Base-by-base conservation (phyloP, 2,797 vertebrate genomes). In the Pseudochromis fuscus region DNA sequence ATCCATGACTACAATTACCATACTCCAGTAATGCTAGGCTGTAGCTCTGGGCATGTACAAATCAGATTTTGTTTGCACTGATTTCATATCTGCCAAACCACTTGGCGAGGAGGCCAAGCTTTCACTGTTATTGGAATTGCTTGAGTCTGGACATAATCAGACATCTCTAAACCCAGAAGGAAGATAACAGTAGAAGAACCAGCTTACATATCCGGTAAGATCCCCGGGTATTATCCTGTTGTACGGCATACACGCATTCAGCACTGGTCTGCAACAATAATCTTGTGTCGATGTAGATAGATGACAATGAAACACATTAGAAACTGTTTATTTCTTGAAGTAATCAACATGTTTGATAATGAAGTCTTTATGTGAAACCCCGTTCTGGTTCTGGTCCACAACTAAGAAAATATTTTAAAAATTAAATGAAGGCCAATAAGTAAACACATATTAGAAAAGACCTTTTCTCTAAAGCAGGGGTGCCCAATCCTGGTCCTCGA, bases 1-100 rank as follows among this genome's bases (percentile, higher is more conserved):
- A 68, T 74, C 48, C 58, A 44, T 67, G 60, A 44, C 49, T 49
- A 52, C 66, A 79, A 67, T 85, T 81, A 81, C 65, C 76, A 74
- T n/a, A 69, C 63, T 69, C 72, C 49, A 51, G 46, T 62, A 63
- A 79, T 49, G 37, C 56, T 60, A 30, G 42, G 62, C 48, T 73
- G 25, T 55, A 70, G 63, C 79, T 77, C 62, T 63, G 67, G 62
- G 66, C 61, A 68, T 78, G 57, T 66, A 86, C 66, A 77, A 84
- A 89, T 85, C 81, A 70, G 72, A 85, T 88, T 83, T 80, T 76
- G 77, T 78, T 80, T 84, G 72, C 48, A 35, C 77, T 69, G 85
- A 79, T 89, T 86, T 82, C 65, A 78, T 85, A 87, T 89, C 83
- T 83, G 84, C 84, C 78, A 86, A 86, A 83, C 62, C 74, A 86